Evolutionary conservation across 2,113 vertebrate genomes (phyloP).

Genomic region (Dunckerocampus dactyliophorus): DNA sequence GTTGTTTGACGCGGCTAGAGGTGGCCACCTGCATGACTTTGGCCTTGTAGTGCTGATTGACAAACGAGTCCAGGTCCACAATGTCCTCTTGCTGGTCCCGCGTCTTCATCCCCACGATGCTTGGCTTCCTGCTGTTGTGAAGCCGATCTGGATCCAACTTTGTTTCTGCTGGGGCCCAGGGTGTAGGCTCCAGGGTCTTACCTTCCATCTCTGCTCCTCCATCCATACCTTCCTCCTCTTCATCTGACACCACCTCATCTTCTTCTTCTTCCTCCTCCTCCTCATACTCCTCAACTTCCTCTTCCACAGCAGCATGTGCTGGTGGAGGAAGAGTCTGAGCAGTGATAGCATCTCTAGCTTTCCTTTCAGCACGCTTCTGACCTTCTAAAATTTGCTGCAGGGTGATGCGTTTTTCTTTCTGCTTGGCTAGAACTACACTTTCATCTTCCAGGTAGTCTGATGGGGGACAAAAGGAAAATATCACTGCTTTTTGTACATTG

Average conservation of each 20-base stretch:
- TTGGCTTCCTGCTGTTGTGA: slow-evolving; percentile 43
- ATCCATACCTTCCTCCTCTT: slow-evolving; percentile 29
- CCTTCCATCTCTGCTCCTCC: slow-evolving; percentile 26
- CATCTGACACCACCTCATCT: slow-evolving; percentile 33
- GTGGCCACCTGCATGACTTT: slow-evolving; percentile 63
- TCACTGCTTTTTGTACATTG: not conserved
- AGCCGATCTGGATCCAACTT: not conserved
- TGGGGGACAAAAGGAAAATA: not conserved
- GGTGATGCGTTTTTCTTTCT: slow-evolving; percentile 31
- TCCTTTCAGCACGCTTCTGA: slow-evolving; percentile 7
- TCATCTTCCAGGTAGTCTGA: slow-evolving; percentile 58
- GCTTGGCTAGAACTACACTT: slow-evolving; percentile 33
- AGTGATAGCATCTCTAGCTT: slow-evolving; percentile 35
- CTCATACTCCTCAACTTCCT: slow-evolving; percentile 34
- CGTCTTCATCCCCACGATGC: slow-evolving; percentile 64
- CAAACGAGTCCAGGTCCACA: slow-evolving; percentile 82
- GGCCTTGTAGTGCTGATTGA: slow-evolving; percentile 76
- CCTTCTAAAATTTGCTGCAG: slow-evolving; percentile 9
- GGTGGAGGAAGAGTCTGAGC: slow-evolving; percentile 1
- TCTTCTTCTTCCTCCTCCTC: slow-evolving; percentile 41
- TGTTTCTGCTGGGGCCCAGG: slow-evolving; percentile 32
- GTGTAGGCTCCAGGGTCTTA: slow-evolving; percentile 37
- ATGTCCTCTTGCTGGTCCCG: slow-evolving; percentile 70
- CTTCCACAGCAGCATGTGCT: slow-evolving; percentile 14
- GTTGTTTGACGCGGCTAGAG: slow-evolving; percentile 44